These are phyloP conservation scores for Cosmopolites sordidus DNA, from an alignment of 2,888 invertebrate species.

Conservation along the genomic window DNA sequence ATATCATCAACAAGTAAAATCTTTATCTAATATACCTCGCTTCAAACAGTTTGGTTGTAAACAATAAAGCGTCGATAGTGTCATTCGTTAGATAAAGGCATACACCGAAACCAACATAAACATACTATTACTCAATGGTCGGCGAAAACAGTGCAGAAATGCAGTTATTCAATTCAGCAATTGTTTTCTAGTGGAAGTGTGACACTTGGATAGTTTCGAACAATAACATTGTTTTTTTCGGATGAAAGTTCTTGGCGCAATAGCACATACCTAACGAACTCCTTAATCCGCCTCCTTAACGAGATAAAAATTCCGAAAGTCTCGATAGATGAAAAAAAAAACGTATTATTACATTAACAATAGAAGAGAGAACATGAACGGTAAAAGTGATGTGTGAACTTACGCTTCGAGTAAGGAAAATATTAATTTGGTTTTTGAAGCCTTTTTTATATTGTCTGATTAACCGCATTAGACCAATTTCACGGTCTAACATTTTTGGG, in stretches of 20 bases:
- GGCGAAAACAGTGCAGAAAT: no score
- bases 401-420: neutral
- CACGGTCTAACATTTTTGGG: no score
- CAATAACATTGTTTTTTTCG: slow-evolving; percentile 12
- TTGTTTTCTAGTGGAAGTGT: slow-evolving; percentile 15
- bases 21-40: no score
- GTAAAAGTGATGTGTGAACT: slow-evolving; percentile 10
- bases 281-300: slow-evolving; percentile 13
- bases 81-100: no score
- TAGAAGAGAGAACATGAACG: slow-evolving; percentile 3
- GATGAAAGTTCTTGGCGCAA: slow-evolving; percentile 11
- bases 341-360: slow-evolving; percentile 10
- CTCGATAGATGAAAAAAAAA: slow-evolving; percentile 11
- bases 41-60: no score
- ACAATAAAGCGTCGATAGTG: no score
- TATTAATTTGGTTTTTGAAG: slow-evolving; percentile 7
- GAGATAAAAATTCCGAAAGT: slow-evolving; percentile 9
- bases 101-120: no score
- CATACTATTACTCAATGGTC: no score
- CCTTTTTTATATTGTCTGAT: slow-evolving; percentile 7
- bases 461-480: no score
- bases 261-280: slow-evolving; percentile 10
- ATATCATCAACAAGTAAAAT: no score
- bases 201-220: slow-evolving; percentile 17
- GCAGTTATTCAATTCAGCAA: neutral